These are phyloP conservation scores for Acrocera orbiculus DNA, from an alignment of 2,888 invertebrate genomes.

Conservation along the genomic window DNA sequence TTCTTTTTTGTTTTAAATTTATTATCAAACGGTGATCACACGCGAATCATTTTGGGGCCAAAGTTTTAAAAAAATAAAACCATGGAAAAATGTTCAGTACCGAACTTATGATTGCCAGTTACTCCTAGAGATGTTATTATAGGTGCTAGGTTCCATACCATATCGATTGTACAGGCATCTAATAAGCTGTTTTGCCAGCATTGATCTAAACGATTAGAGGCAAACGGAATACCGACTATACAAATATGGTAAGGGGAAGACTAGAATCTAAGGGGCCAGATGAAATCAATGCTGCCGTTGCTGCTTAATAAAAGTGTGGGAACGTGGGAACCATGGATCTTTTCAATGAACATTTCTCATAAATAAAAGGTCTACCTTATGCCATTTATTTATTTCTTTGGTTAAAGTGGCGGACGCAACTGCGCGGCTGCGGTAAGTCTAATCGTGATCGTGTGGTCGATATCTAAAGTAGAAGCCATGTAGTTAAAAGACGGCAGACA, in stretches of 20 bases:
- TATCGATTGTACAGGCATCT: no score
- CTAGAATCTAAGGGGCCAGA: slow-evolving; percentile 1
- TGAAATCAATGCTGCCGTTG: slow-evolving; percentile 3
- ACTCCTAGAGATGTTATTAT: no score
- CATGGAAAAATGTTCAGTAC: no score
- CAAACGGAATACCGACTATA: slow-evolving; percentile 4
- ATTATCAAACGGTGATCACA: no score
- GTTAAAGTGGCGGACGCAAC: slow-evolving; percentile 1
- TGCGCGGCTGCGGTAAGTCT: slow-evolving; percentile 5
- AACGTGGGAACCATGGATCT: slow-evolving; percentile 6
- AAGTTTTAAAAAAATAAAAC: no score
- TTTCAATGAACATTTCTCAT: slow-evolving; percentile 7
- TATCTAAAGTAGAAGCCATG: slow-evolving; percentile 6
- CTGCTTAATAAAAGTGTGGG: slow-evolving; percentile 8
- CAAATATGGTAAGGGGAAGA: slow-evolving; percentile 3
- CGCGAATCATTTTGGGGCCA: no score
- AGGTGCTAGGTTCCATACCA: no score
- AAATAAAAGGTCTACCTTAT: slow-evolving; percentile 7
- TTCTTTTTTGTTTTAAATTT: no score
- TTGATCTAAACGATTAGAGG: slow-evolving; percentile 7
- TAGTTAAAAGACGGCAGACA: no score
- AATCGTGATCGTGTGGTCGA: slow-evolving; percentile 6
- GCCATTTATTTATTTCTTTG: slow-evolving; percentile 6
- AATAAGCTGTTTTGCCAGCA: no score
- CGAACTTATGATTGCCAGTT: no score